phyloP scores from a whole-genome alignment of 2,888 invertebrate species.

The Leucophenga maculata region DNA sequence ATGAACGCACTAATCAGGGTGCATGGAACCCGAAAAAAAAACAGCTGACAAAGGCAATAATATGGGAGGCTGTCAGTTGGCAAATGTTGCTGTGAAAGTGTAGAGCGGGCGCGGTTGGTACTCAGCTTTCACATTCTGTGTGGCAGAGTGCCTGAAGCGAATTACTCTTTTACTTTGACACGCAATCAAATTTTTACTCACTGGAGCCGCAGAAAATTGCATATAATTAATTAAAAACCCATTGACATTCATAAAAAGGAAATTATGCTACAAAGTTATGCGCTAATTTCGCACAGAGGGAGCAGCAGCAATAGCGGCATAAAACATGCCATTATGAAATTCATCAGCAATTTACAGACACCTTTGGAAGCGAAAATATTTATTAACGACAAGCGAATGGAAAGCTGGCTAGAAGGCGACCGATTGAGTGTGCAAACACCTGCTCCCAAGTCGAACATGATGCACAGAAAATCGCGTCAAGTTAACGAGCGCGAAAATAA shows the following conservation, averaged over 20 bases:
- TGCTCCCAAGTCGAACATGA: slow-evolving; percentile 24
- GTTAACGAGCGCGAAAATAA: slow-evolving; percentile 61
- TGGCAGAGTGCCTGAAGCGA: too few species aligned
- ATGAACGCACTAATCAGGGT: slow-evolving; percentile 54
- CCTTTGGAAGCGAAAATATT: slow-evolving; percentile 46
- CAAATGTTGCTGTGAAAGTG: too few species aligned
- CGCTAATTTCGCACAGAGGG: slow-evolving; percentile 5
- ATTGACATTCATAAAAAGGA: slow-evolving; percentile 63
- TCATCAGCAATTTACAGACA: slow-evolving; percentile 56
- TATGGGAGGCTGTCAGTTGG: too few species aligned
- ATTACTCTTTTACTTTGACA: too few species aligned
- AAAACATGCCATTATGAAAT: slow-evolving; percentile 55
- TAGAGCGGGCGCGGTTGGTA: too few species aligned
- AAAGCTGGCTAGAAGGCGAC: slow-evolving; percentile 46
- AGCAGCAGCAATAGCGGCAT: slow-evolving; percentile 36
- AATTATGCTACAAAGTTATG: slow-evolving; percentile 49
- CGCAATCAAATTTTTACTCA: neutral
- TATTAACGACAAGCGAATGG: slow-evolving; percentile 53
- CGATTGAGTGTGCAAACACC: neutral
- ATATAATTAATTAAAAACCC: slow-evolving; percentile 61
- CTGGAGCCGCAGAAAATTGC: slow-evolving; percentile 41
- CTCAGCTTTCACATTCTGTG: too few species aligned
- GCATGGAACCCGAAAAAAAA: too few species aligned
- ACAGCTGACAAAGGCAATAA: too few species aligned
- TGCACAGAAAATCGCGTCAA: slow-evolving; percentile 21